These are phyloP conservation scores for Drosophila triauraria DNA, from an alignment of 1,140 invertebrate genomes.

Conservation along the genomic window DNA sequence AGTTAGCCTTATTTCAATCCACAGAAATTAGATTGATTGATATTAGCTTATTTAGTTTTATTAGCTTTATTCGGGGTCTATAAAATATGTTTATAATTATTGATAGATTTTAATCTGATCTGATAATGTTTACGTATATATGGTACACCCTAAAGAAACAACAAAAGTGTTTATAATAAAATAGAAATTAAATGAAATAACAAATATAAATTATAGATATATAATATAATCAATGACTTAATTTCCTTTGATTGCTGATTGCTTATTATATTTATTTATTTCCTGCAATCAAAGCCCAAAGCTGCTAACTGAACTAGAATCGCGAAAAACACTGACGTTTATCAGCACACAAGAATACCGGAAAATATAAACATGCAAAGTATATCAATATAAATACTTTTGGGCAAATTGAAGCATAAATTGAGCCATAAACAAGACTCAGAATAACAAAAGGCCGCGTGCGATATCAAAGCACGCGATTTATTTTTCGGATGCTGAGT, in stretches of 20 bases:
- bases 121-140: background rate
- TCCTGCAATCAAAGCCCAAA: no score
- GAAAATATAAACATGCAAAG: background rate
- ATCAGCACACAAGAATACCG: background rate
- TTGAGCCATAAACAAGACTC: slow-evolving; percentile 6
- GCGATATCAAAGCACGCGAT: background rate
- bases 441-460: background rate
- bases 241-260: no score
- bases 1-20: no score
- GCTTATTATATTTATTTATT: background rate
- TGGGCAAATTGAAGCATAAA: slow-evolving; percentile 3
- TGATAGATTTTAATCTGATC: no score
- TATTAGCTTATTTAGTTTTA: no score
- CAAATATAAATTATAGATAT: background rate
- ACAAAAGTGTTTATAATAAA: background rate
- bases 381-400: slow-evolving; percentile 6
- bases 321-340: background rate
- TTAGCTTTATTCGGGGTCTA: no score
- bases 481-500: background rate
- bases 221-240: background rate
- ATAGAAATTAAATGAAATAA: no score
- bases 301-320: background rate
- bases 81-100: no score
- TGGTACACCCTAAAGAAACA: background rate
- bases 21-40: no score